phyloP scores from a whole-genome alignment of 2,113 vertebrate species.

The Dinomys branickii region DNA sequence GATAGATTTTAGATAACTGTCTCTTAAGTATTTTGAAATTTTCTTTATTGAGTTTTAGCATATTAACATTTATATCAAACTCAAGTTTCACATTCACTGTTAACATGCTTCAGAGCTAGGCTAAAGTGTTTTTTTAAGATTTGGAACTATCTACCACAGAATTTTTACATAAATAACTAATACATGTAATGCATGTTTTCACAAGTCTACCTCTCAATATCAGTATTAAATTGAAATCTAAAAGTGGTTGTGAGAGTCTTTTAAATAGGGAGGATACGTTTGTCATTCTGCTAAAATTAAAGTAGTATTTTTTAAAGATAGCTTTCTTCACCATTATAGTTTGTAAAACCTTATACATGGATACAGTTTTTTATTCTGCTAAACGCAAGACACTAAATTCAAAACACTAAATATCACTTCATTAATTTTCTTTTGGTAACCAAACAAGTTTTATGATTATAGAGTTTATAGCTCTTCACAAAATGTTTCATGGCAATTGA shows the following conservation, averaged over 20 bases:
- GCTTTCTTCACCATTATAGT: not conserved
- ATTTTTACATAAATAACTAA: not conserved
- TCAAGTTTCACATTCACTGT: constrained; percentile 66
- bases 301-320: not conserved
- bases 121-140: not conserved
- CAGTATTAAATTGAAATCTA: not conserved
- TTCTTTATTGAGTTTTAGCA: constrained; percentile 81
- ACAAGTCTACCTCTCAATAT: not conserved
- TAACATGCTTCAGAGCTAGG: not conserved
- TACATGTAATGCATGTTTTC: not conserved
- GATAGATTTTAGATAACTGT: constrained; percentile 85
- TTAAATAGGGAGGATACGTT: not conserved
- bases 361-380: not conserved
- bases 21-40: constrained; percentile 82
- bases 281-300: not conserved
- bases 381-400: not conserved
- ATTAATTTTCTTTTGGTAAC: not conserved
- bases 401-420: not conserved
- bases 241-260: not conserved
- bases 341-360: not conserved
- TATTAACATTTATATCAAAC: constrained; percentile 76
- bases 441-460: not conserved
- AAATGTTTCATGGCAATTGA: not conserved
- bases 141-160: not conserved
- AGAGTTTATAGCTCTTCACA: not conserved